Conservation (phyloP, 2,113 vertebrate genomes). For the Apteryx owenii region DNA sequence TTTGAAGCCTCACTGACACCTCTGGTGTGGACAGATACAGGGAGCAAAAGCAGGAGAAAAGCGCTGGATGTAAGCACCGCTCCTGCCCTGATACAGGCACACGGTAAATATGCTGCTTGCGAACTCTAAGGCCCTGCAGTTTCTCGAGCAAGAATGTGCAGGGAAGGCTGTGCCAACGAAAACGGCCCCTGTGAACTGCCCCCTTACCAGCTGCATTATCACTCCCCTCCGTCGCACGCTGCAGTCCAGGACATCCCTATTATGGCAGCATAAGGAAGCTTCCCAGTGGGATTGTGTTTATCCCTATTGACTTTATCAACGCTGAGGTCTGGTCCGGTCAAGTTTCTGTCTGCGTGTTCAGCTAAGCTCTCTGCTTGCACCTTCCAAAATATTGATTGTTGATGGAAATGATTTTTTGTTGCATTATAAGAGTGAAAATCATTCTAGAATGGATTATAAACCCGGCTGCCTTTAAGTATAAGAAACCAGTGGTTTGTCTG, state of each 20-base stretch:
- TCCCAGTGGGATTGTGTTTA: background rate
- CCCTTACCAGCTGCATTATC: background rate
- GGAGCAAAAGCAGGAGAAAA: background rate
- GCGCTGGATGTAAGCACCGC: fast-evolving
- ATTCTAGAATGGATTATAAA: background rate
- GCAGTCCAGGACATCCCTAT: background rate
- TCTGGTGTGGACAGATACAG: background rate
- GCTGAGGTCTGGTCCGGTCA: background rate
- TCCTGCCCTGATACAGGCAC: background rate
- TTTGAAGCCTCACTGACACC: background rate
- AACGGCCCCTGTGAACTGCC: background rate
- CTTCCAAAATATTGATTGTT: background rate
- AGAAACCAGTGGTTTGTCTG: background rate
- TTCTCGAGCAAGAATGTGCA: background rate
- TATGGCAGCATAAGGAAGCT: background rate
- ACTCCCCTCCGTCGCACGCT: background rate
- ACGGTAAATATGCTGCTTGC: background rate
- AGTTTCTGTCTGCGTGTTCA: background rate
- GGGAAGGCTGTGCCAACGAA: background rate
- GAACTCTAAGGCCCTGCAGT: background rate
- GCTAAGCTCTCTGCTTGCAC: background rate
- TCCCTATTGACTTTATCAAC: background rate
- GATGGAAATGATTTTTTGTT: background rate
- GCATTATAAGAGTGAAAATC: background rate
- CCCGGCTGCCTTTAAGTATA: background rate